A percentile compares a stretch with the other conserved stretches of the same genome.
Evolutionary conservation across 1,140 invertebrate species (phyloP).

Genomic region (Euwallacea fornicatus): DNA sequence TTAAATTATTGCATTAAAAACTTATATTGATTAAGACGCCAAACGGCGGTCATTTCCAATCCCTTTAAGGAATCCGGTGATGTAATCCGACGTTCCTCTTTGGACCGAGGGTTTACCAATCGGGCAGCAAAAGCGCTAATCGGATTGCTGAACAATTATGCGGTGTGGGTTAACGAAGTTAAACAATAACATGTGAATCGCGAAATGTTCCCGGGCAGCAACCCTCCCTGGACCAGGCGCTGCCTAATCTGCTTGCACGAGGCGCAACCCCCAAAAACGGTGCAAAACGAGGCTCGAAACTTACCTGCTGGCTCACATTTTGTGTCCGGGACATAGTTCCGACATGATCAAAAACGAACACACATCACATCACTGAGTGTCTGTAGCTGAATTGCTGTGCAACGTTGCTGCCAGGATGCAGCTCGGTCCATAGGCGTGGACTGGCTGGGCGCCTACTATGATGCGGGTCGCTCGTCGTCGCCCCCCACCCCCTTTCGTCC

Average conservation of each 20-base stretch:
- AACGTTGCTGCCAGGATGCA: conserved; percentile 46
- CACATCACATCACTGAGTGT: conserved; percentile 46
- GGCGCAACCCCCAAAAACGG: background rate
- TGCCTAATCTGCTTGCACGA: background rate
- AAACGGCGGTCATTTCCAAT: conserved; percentile 15
- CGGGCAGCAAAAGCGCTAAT: background rate
- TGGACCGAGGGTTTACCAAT: background rate
- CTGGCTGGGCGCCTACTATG: conserved; percentile 52
- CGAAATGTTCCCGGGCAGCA: conserved; percentile 24
- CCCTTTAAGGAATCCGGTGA: background rate
- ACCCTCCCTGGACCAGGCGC: conserved; percentile 30
- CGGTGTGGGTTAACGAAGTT: conserved; percentile 2
- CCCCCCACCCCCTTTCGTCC: conserved; percentile 11
- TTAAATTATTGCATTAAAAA: conserved; percentile 13
- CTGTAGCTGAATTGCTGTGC: conserved; percentile 23
- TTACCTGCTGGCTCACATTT: conserved; percentile 43
- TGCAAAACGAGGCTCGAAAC: background rate
- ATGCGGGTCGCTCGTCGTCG: conserved; percentile 41
- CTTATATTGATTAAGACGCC: conserved; percentile 26
- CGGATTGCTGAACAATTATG: background rate
- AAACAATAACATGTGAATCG: conserved; percentile 21
- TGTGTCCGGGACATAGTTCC: conserved; percentile 43
- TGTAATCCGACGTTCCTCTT: background rate
- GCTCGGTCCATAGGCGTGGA: conserved; percentile 54
- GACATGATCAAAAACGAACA: conserved; percentile 46